Conservation (phyloP, 2,113 vertebrate genomes). For the Solea senegalensis region DNA sequence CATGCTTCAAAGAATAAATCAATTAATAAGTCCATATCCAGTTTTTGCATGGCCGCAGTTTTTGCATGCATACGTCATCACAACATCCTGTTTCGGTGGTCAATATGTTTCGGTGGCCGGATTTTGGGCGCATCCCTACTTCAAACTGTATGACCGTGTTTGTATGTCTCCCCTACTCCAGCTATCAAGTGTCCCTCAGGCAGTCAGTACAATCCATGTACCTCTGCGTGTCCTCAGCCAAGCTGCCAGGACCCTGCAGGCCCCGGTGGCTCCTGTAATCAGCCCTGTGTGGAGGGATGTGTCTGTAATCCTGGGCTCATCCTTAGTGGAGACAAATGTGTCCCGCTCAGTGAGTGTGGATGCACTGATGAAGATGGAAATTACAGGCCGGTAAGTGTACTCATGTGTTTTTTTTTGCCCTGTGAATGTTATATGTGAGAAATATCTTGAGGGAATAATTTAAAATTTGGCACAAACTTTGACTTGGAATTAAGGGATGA, state of each 20-base stretch:
- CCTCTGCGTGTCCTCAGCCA: slow-evolving; percentile 78
- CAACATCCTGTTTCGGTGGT: slow-evolving; percentile 73
- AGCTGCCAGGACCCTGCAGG: slow-evolving; percentile 78
- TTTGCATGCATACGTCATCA: too few relatives aligned
- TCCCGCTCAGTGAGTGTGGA: slow-evolving; percentile 82
- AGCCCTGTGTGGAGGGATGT: slow-evolving; percentile 86
- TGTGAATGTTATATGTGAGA: too few relatives aligned
- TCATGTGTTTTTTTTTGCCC: too few relatives aligned
- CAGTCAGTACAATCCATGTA: slow-evolving; percentile 81
- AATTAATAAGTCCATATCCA: too few relatives aligned
- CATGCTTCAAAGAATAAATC: too few relatives aligned
- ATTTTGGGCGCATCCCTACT: not conserved
- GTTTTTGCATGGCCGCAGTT: too few relatives aligned
- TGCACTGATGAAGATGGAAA: slow-evolving; percentile 80
- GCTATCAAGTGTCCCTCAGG: slow-evolving; percentile 81
- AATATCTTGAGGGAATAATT: too few relatives aligned
- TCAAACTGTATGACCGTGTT: not conserved
- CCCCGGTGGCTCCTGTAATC: slow-evolving; percentile 55
- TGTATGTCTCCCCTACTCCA: slow-evolving; percentile 33
- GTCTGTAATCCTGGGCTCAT: slow-evolving; percentile 77
- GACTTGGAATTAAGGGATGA: too few relatives aligned
- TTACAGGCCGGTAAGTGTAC: slow-evolving; percentile 80
- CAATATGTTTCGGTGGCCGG: too few relatives aligned
- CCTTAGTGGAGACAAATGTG: slow-evolving; percentile 85
- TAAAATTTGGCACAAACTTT: too few relatives aligned